These are phyloP conservation scores for Eremophila alpestris DNA, from an alignment of 2,797 vertebrate species.

Conservation along the genomic window DNA sequence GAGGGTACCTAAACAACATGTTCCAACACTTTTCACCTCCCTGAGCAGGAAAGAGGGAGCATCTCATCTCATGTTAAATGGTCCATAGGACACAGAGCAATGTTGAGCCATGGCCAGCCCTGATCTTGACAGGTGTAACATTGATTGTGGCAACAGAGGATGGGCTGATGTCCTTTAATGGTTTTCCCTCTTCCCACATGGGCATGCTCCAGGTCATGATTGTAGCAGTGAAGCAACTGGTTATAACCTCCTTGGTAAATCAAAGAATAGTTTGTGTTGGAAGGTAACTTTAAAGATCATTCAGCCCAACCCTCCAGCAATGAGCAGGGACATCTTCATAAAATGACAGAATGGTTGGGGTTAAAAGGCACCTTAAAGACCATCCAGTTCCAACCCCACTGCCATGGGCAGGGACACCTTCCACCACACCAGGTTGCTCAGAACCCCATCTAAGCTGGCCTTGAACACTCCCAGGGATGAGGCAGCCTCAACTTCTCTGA, in stretches of 20 bases:
- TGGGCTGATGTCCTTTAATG: background rate
- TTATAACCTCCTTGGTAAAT: background rate
- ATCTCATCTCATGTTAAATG: background rate
- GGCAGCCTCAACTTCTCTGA: background rate
- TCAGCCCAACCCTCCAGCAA: background rate
- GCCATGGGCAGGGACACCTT: background rate
- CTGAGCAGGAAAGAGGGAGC: background rate
- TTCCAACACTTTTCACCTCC: too few species aligned
- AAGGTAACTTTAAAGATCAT: background rate
- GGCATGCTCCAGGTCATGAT: background rate
- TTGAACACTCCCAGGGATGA: background rate
- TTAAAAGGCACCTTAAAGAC: background rate
- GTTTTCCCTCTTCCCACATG: background rate
- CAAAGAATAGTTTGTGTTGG: background rate
- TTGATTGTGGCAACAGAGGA: background rate
- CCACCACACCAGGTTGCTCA: background rate
- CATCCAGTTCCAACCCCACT: background rate
- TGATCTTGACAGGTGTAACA: background rate
- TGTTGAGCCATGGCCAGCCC: background rate
- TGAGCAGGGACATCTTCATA: background rate
- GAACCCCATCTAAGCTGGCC: background rate
- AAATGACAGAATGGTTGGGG: background rate
- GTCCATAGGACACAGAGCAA: background rate
- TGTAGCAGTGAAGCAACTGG: accelerated
- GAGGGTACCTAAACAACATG: too few species aligned